These are phyloP conservation scores for Agapornis roseicollis DNA, from an alignment of 2,113 vertebrate genomes.

Conservation along the genomic window DNA sequence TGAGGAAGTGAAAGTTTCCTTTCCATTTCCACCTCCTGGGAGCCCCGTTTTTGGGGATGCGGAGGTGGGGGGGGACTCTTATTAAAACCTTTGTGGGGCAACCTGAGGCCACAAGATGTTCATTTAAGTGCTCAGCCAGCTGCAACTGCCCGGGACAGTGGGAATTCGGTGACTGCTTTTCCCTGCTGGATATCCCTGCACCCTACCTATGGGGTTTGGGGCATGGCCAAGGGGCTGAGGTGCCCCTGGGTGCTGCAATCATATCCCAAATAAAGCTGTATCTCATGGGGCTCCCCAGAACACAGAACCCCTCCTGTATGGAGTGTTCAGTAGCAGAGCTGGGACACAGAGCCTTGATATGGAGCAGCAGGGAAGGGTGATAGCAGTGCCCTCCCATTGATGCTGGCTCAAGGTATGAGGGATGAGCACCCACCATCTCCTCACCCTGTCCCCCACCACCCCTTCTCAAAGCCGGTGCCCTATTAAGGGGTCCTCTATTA, in stretches of 20 bases:
- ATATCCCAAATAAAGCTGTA: not conserved
- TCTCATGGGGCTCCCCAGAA: not conserved
- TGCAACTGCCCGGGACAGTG: accelerated
- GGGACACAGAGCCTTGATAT: not conserved
- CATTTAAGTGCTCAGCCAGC: not conserved
- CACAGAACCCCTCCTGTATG: too few species aligned
- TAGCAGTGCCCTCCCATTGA: too few species aligned
- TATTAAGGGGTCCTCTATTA: not conserved
- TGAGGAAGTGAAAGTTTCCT: not conserved
- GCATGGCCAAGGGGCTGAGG: not conserved
- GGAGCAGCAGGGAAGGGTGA: not conserved
- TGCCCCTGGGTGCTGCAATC: not conserved
- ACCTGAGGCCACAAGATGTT: not conserved
- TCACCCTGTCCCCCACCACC: too few species aligned
- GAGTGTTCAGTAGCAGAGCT: not conserved
- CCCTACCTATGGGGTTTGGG: not conserved
- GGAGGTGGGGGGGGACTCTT: not conserved
- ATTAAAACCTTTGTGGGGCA: not conserved
- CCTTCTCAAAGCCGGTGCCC: not conserved
- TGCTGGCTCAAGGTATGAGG: not conserved
- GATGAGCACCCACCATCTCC: accelerated
- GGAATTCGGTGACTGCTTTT: not conserved
- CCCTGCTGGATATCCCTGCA: not conserved
- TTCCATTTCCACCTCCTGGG: not conserved
- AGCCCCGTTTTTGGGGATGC: not conserved